A percentile compares a stretch with the other conserved stretches of the same genome.
These are phyloP conservation scores for Urocitellus parryii DNA, from an alignment of 2,113 vertebrate species.

Conservation along the genomic window DNA sequence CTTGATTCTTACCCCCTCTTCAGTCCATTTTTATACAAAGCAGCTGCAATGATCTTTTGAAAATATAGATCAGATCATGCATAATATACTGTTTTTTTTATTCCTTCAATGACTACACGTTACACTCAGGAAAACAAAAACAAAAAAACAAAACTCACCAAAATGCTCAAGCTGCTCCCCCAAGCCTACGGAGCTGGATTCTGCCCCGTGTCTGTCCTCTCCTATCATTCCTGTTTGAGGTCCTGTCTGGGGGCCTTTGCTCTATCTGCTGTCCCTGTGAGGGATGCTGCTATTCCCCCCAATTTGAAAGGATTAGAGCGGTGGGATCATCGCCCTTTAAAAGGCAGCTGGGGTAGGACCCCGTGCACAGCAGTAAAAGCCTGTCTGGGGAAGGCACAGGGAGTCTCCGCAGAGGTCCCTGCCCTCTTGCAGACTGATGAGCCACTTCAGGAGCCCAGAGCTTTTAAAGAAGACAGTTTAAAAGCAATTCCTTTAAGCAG, in stretches of 20 bases:
- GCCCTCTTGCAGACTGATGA: background rate
- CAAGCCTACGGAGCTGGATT: background rate
- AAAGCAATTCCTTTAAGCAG: background rate
- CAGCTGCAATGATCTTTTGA: slow-evolving; percentile 5
- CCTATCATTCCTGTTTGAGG: background rate
- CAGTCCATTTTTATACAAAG: background rate
- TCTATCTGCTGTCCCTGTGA: background rate
- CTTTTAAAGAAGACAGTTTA: background rate
- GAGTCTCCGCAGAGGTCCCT: background rate
- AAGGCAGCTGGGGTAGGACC: background rate
- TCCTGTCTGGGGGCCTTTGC: accelerated
- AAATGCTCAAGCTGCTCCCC: background rate
- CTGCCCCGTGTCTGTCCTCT: background rate
- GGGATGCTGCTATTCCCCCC: background rate
- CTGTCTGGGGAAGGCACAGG: background rate
- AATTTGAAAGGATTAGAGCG: background rate
- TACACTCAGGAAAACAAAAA: background rate
- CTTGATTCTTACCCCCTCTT: background rate
- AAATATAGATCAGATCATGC: background rate
- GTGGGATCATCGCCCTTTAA: background rate
- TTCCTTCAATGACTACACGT: background rate
- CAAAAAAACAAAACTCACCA: background rate
- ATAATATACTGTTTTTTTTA: background rate
- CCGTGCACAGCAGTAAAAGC: background rate
- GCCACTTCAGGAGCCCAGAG: background rate